These are phyloP conservation scores for Centrocercus urophasianus DNA, from an alignment of 2,113 vertebrate genomes.

Conservation along the genomic window DNA sequence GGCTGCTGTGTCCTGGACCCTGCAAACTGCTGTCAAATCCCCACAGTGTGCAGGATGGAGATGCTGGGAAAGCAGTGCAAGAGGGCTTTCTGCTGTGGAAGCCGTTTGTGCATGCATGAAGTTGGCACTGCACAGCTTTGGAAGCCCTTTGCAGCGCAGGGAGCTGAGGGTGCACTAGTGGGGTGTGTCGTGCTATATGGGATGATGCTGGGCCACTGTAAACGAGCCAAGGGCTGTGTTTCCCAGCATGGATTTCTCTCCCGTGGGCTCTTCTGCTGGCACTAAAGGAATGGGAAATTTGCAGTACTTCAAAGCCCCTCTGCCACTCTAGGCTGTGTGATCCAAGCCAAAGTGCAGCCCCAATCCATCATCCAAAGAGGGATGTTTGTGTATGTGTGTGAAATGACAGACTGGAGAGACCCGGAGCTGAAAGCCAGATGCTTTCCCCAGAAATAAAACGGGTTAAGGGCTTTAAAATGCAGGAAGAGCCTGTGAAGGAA, in stretches of 20 bases:
- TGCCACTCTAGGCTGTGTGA: slow-evolving; percentile 22
- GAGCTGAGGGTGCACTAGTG: not conserved
- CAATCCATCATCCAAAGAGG: slow-evolving; percentile 39
- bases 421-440: slow-evolving; percentile 62
- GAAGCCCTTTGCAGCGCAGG: not conserved
- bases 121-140: fast-evolving
- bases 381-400: slow-evolving; percentile 63
- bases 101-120: fast-evolving
- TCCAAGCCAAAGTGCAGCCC: slow-evolving; percentile 22
- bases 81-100: not conserved
- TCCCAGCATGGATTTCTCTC: not conserved
- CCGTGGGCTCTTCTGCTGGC: not conserved
- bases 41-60: fast-evolving
- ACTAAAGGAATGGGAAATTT: not conserved
- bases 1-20: not conserved
- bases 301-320: slow-evolving; percentile 24
- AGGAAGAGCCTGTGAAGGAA: not conserved
- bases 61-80: fast-evolving
- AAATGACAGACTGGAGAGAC: slow-evolving; percentile 47
- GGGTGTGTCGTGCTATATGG: fast-evolving
- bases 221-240: not conserved
- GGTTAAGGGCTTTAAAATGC: not conserved
- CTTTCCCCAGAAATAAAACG: slow-evolving; percentile 54
- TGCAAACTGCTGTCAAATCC: not conserved
- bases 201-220: not conserved